These are phyloP conservation scores for Ispidina picta DNA, from an alignment of 2,797 vertebrate species.

Conservation along the genomic window DNA sequence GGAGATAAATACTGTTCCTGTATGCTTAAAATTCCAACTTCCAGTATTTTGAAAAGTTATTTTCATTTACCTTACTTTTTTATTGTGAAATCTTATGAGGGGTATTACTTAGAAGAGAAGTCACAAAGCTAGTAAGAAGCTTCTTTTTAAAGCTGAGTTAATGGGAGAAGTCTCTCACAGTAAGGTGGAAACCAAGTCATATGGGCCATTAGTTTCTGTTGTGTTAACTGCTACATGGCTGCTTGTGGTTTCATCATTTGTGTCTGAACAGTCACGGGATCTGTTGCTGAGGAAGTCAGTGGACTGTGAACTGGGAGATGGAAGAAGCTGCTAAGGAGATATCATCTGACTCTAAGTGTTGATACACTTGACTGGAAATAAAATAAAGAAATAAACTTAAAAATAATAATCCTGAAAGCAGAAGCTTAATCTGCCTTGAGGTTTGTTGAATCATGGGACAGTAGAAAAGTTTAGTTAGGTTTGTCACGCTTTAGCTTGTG, in stretches of 20 bases:
- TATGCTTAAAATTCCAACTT: neutral
- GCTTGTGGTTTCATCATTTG: neutral
- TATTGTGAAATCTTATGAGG: neutral
- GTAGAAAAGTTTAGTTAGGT: neutral
- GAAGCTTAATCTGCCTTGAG: slow-evolving; percentile 1
- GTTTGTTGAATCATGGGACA: neutral
- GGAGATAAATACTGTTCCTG: neutral
- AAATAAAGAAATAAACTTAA: too few relatives aligned
- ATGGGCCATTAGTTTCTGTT: neutral
- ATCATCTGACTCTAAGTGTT: neutral
- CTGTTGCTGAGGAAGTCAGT: slow-evolving; percentile 1
- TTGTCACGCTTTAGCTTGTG: neutral
- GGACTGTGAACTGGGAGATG: neutral
- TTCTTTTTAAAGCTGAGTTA: neutral
- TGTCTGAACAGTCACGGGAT: neutral
- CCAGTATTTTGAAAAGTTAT: neutral
- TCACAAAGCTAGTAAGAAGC: neutral
- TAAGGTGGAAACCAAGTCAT: neutral
- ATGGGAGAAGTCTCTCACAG: neutral
- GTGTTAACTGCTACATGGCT: neutral
- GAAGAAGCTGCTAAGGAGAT: slow-evolving; percentile 10
- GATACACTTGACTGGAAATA: neutral
- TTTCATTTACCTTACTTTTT: neutral
- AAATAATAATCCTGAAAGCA: neutral
- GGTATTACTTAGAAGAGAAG: neutral